Base-by-base conservation (phyloP, 2,113 vertebrate genomes). In the Miniopterus natalensis region DNA sequence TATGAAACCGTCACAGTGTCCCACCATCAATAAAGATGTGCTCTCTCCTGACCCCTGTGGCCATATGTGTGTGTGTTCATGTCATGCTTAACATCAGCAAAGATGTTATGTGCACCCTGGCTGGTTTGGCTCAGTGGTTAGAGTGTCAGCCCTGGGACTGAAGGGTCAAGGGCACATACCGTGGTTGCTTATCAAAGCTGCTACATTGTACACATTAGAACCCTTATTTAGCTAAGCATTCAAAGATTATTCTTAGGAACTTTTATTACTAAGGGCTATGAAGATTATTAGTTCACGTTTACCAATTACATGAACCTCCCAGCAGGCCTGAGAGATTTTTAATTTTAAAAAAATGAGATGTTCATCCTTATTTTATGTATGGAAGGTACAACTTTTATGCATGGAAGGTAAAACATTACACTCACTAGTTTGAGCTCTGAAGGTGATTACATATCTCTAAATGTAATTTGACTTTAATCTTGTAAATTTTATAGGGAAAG, bases 211-310 rank as follows among this genome's bases (percentile, higher is more conserved):
- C 42, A 51, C 73, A 81, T 80, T 75, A 51, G 18, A 93, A 59
- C 89, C 61, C 42, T 79, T 85, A 68, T 23, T 66, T 80, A 84
- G 17, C 63, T 85, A 59, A 89, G 15, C 42, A 95, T 79, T 79
- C 53, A 84, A n/a, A 73, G 68, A 77, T 36, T 57, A 65, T 73
- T 71, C 71, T 61, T 88, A 80, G 55, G 49, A 83, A 66, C 20
- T 55, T 3, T 17, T n/a, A 47, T 11, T 70, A 9, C 10, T 71
- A 12, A 84, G 15, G 6, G 29, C 49, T 45, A 10, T 75, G 49
- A 89, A 84, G 31, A 81, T 53, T 88, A 84, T 51, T 65, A 23
- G 17, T 55, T 96, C 31, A 77, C 53, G 66, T 66, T 78, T 53
- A 57, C 20, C 17, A 92, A 27, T 84, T 92, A 91, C 15, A 36